phyloP scores from a whole-genome alignment of 2,888 invertebrate species.

The Aphelenchoides bicaudatus region DNA sequence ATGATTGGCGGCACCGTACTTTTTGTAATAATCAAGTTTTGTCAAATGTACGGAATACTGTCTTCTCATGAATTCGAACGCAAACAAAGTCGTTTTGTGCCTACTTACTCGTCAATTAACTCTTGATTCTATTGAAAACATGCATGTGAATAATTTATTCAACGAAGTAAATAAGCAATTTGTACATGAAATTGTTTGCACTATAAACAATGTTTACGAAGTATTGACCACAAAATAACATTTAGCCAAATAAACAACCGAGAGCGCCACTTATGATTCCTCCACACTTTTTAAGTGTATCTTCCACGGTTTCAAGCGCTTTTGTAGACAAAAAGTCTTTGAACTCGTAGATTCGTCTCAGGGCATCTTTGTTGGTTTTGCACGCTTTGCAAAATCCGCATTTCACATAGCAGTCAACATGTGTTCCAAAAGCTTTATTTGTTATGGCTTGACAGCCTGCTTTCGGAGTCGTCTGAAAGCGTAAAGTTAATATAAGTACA shows the following conservation, averaged over 20 bases:
- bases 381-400: slow-evolving; percentile 18
- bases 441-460: neutral
- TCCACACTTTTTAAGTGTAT: neutral
- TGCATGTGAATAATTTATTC: no score
- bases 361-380: neutral
- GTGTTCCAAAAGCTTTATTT: slow-evolving; percentile 5
- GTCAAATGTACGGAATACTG: no score
- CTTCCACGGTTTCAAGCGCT: neutral
- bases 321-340: neutral
- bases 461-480: neutral
- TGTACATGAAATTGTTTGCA: no score
- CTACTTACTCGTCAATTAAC: no score
- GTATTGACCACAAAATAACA: neutral
- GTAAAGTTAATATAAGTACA: no score
- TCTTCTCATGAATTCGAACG: no score
- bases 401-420: slow-evolving; percentile 11
- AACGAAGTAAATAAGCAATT: no score
- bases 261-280: neutral
- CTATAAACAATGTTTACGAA: no score
- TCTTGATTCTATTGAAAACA: no score
- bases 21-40: no score
- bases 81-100: no score
- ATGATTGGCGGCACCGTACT: no score
- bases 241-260: neutral
- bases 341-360: neutral